A percentile compares a stretch with the other conserved stretches of the same genome.
These are phyloP conservation scores for Halocynthia aurantium DNA, from an alignment of 23 tunicate species.

Conservation along the genomic window DNA sequence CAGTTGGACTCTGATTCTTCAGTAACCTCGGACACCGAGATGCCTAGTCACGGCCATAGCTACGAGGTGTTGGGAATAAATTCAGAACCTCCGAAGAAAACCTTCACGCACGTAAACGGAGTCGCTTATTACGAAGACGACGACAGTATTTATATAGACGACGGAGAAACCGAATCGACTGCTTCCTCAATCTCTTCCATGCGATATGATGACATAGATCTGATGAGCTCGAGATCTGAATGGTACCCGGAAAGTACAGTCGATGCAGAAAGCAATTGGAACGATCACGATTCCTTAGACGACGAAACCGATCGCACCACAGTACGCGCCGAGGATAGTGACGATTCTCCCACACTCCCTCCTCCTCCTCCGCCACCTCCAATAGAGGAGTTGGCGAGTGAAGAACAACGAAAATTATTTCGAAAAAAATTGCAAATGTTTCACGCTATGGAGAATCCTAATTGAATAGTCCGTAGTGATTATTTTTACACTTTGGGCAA, in stretches of 20 bases:
- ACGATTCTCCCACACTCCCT: slow-evolving; percentile 23
- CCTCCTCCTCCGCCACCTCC: slow-evolving; percentile 46
- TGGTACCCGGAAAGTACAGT: slow-evolving; percentile 6
- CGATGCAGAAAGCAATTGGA: slow-evolving; percentile 18
- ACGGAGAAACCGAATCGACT: slow-evolving; percentile 5
- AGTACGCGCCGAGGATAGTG: slow-evolving; percentile 9
- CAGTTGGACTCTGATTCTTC: slow-evolving; percentile 4
- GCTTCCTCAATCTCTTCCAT: slow-evolving; percentile 49
- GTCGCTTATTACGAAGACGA: slow-evolving; percentile 1
- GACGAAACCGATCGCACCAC: not conserved
- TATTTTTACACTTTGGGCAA: no score
- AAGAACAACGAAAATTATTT: slow-evolving; percentile 40
- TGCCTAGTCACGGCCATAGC: slow-evolving; percentile 3
- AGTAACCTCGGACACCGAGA: not conserved
- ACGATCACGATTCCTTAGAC: slow-evolving; percentile 24
- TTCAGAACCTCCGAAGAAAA: not conserved
- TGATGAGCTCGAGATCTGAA: slow-evolving; percentile 19
- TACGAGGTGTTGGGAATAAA: not conserved
- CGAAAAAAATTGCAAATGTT: slow-evolving; percentile 34
- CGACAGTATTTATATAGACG: no score
- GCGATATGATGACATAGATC: slow-evolving; percentile 25
- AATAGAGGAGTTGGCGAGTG: slow-evolving; percentile 35
- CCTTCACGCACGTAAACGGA: not conserved
- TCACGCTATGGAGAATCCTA: slow-evolving; percentile 28
- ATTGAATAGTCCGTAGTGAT: no score